Percentiles rank a stretch among this genome's conserved stretches.
Conservation (phyloP, 2,113 vertebrate genomes). For the Odobenus rosmarus region DNA sequence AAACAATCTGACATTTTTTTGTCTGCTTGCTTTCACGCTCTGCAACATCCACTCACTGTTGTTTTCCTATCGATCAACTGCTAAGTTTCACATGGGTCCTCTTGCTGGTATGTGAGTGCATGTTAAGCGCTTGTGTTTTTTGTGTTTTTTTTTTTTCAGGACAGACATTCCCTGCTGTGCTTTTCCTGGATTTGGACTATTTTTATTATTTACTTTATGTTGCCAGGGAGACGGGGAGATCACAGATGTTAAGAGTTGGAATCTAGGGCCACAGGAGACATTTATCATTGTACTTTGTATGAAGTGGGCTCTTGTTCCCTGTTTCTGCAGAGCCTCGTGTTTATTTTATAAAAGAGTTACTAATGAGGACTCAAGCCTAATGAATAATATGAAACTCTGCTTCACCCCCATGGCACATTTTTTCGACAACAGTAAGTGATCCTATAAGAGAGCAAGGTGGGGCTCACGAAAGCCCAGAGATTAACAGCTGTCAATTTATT, state of each 20-base stretch:
- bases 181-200: constrained; percentile 84
- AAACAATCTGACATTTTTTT: constrained; percentile 52
- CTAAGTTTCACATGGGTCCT: constrained; percentile 25
- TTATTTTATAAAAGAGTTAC: constrained; percentile 83
- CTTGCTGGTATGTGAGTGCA: constrained; percentile 71
- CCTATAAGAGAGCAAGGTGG: constrained; percentile 62
- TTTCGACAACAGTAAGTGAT: constrained; percentile 32
- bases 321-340: constrained; percentile 69
- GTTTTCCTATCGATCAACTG: constrained; percentile 27
- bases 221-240: constrained; percentile 78
- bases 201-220: constrained; percentile 88
- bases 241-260: constrained; percentile 87
- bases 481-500: constrained; percentile 44
- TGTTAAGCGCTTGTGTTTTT: constrained; percentile 81
- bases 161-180: constrained; percentile 85
- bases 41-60: neutral
- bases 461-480: constrained; percentile 1
- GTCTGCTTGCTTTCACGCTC: constrained; percentile 41
- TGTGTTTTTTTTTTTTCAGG: constrained; percentile 85
- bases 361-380: constrained; percentile 76
- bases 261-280: constrained; percentile 83
- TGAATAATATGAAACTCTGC: constrained; percentile 41
- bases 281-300: constrained; percentile 82
- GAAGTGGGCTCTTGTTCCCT: constrained; percentile 84
- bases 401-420: constrained; percentile 32